Evolutionary conservation across 2,888 invertebrate genomes (phyloP), one percentile per base, ranked within the genome.

Genomic region (Hyles lineata): DNA sequence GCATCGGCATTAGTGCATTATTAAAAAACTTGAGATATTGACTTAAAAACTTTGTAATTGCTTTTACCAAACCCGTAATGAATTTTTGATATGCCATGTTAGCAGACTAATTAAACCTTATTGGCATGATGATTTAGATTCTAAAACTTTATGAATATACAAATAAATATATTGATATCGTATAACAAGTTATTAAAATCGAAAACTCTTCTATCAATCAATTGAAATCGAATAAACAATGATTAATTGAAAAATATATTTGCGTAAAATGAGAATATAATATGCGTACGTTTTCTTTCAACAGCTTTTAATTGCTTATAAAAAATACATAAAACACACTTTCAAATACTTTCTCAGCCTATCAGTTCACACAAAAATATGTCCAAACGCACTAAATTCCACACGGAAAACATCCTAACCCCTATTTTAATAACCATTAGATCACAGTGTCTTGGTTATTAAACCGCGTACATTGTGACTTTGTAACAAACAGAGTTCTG

Each of bases 401-500:
- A 4, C 21, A 23, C 23, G 15, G 8, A 60, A 43, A n/a, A 3
- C 17, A 60, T 35, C 4, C 60, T 9, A 5, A 50, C 17, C 55
- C n/a, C 32, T 58, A 17, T 6, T 55, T 58, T 58, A 67, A 67
- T 23, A 67, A 72, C 72, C 55, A 67, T 63, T 58, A 19, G 23
- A 72, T 58, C 67, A 35, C 15, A 58, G 23, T 67, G 17, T 15
- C 43, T 67, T 50, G 55, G 70, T 70, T 70, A 73, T 73, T 62
- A 70, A 73, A 62, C 70, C 70, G 21, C 70, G 73, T 25, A 70
- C 73, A 62, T 70, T 73, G 76, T 80, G 82, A 83, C 82, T 82
- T 81, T 77, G 82, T 83, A 58, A 83, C 81, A 84, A 86, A 85
- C 76, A 79, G 83, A 87, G 84, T 85, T 85, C 84, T 82, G 85